Evolutionary conservation across 1,140 invertebrate species (phyloP).

Genomic region (Drosophila seguyi): DNA sequence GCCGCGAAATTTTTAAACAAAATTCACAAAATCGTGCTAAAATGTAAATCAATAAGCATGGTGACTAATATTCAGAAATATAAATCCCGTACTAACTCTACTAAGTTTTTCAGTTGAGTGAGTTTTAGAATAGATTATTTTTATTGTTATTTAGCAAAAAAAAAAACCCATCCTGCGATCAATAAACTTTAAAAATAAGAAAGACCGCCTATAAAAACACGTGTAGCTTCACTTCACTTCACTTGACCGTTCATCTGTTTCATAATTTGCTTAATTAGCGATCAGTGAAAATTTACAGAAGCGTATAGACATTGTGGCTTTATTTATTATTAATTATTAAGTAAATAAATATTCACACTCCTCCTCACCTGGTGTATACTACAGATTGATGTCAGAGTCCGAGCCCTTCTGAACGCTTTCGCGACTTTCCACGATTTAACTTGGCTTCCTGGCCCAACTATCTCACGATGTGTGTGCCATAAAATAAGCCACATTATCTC

Average conservation of each 20-base stretch:
- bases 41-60: conserved; percentile 55
- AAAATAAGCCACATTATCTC: conserved; percentile 26
- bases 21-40: conserved; percentile 72
- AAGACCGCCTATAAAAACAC: conserved; percentile 17
- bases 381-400: not conserved
- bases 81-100: not conserved
- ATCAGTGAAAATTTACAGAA: conserved; percentile 47
- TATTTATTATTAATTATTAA: conserved; percentile 24
- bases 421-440: conserved; percentile 3
- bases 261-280: conserved; percentile 61
- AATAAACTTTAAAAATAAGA: conserved; percentile 25
- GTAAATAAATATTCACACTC: conserved; percentile 19
- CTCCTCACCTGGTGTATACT: conserved; percentile 17
- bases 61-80: conserved; percentile 45
- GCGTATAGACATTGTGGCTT: conserved; percentile 38
- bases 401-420: conserved; percentile 2
- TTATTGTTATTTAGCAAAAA: conserved; percentile 3
- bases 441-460: conserved; percentile 41
- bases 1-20: conserved; percentile 36
- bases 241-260: conserved; percentile 24
- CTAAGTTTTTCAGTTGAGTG: conserved; percentile 3
- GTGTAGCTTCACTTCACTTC: conserved; percentile 34
- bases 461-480: conserved; percentile 26
- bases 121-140: conserved; percentile 23
- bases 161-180: conserved; percentile 3